Percentiles rank a stretch among this genome's conserved stretches.
Conservation (phyloP, 2,888 invertebrate genomes). For the Orthonevra nobilis region DNA sequence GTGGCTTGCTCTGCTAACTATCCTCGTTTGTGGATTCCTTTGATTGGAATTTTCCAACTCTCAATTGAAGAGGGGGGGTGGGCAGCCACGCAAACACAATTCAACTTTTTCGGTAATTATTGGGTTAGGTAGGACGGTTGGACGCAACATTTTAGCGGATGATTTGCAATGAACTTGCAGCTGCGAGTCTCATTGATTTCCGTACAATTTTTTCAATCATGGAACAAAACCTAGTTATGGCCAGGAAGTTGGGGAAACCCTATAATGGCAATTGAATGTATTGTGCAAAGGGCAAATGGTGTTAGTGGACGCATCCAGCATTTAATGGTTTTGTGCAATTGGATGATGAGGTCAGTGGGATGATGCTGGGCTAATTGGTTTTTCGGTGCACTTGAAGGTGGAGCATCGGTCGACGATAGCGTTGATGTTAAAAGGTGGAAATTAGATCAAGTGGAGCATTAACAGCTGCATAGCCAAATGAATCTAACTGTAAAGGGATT, state of each 20-base stretch:
- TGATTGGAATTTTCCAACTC: constrained; percentile 22
- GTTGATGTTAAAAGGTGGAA: no score
- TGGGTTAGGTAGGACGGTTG: constrained; percentile 39
- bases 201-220: constrained; percentile 36
- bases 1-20: background rate
- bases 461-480: no score
- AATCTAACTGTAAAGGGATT: no score
- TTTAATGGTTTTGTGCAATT: no score
- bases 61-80: background rate
- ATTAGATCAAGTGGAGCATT: no score
- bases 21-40: background rate
- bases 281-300: background rate
- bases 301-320: no score
- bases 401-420: no score
- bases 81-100: background rate
- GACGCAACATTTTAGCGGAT: constrained; percentile 7
- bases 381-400: no score
- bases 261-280: constrained; percentile 38
- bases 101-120: constrained; percentile 28
- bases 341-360: no score
- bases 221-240: constrained; percentile 2
- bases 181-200: constrained; percentile 26
- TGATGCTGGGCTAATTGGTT: no score
- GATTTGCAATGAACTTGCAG: constrained; percentile 14
- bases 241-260: constrained; percentile 20